A percentile compares a stretch with the other conserved stretches of the same genome.
phyloP scores from a whole-genome alignment of 1,140 invertebrate species.

The Triops cancriformis region DNA sequence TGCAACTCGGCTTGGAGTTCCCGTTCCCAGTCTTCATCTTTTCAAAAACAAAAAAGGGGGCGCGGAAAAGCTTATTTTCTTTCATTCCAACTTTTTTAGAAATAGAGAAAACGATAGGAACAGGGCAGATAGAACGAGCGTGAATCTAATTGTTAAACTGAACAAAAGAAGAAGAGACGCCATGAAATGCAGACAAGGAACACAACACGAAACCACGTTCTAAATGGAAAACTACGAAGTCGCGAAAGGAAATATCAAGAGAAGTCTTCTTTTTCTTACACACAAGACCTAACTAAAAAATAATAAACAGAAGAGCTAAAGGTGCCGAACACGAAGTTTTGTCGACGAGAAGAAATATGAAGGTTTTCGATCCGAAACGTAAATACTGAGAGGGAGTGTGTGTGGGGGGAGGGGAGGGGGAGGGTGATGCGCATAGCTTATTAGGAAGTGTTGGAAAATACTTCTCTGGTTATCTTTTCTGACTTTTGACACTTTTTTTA shows the following conservation, averaged over 20 bases:
- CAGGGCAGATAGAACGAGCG: background rate
- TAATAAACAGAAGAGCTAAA: background rate
- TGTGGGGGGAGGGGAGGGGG: no score
- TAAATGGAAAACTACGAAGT: background rate
- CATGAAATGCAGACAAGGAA: background rate
- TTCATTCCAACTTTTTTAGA: background rate
- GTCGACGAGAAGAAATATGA: background rate
- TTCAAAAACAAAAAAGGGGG: constrained; percentile 20
- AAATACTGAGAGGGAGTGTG: no score
- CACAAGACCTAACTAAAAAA: background rate
- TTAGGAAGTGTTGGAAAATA: constrained; percentile 8
- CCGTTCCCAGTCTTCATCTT: constrained; percentile 85
- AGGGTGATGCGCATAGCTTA: background rate
- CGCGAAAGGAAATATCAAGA: background rate
- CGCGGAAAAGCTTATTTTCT: background rate
- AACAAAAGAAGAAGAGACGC: background rate
- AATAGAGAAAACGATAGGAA: constrained; percentile 16
- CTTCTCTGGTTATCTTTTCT: background rate
- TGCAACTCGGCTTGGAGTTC: constrained; percentile 84
- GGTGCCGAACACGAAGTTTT: background rate
- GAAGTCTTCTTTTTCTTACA: background rate
- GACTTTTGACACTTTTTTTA: constrained; percentile 10
- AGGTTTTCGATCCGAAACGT: background rate
- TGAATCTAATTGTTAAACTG: background rate
- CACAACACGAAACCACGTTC: constrained; percentile 7